A percentile compares a stretch with the other conserved stretches of the same genome.
These are phyloP conservation scores for Mixornis gularis DNA, from an alignment of 2,113 vertebrate species.

Conservation along the genomic window DNA sequence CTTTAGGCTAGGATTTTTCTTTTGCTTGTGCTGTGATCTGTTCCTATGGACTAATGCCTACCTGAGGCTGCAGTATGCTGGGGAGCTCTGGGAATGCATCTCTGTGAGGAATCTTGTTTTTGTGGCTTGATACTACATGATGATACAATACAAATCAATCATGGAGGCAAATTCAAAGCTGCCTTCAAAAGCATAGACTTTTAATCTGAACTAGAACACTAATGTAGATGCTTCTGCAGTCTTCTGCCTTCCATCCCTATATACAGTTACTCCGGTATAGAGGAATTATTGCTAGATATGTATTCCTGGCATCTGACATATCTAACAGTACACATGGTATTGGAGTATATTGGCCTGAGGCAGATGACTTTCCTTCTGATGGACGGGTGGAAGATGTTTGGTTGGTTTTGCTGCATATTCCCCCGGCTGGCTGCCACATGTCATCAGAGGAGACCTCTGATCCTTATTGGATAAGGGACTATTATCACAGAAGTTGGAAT, in stretches of 20 bases:
- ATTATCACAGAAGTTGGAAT: background rate
- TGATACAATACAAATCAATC: background rate
- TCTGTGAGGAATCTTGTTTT: background rate
- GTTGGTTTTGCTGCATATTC: background rate
- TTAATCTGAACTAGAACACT: background rate
- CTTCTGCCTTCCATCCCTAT: background rate
- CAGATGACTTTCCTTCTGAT: background rate
- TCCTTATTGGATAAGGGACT: background rate
- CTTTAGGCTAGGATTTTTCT: background rate
- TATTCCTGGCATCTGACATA: background rate
- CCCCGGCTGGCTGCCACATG: background rate
- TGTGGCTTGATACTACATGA: background rate
- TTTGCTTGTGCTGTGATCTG: background rate
- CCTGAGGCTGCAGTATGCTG: background rate
- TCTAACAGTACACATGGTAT: background rate
- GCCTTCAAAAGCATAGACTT: background rate
- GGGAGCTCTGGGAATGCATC: background rate
- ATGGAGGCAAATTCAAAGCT: background rate
- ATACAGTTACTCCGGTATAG: background rate
- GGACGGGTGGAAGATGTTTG: background rate
- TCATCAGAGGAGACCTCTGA: background rate
- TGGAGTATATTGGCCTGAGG: background rate
- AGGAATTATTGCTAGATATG: background rate
- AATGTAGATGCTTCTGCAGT: background rate
- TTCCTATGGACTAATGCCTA: background rate